These are phyloP conservation scores for Trachymyrmex cornetzi DNA, from an alignment of 1,140 invertebrate genomes.

Conservation along the genomic window DNA sequence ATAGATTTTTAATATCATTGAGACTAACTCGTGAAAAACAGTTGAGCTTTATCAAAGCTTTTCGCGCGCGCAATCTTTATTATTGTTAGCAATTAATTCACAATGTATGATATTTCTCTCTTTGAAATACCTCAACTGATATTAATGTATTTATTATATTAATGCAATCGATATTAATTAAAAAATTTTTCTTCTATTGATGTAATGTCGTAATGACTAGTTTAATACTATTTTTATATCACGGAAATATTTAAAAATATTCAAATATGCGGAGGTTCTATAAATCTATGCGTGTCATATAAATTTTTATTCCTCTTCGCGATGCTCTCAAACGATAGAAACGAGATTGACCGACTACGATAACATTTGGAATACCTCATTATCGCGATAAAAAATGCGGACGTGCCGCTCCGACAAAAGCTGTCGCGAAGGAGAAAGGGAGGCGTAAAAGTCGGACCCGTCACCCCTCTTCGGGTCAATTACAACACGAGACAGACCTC, in stretches of 20 bases:
- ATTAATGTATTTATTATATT: neutral
- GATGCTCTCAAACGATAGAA: neutral
- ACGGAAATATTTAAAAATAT: neutral
- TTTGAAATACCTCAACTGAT: neutral
- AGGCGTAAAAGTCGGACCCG: constrained; percentile 35
- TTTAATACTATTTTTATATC: neutral
- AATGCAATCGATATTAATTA: too few relatives aligned
- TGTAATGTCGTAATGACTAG: too few relatives aligned
- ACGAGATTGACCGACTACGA: constrained; percentile 3
- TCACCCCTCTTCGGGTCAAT: constrained; percentile 56
- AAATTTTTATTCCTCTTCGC: neutral
- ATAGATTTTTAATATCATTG: neutral
- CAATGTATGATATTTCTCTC: neutral
- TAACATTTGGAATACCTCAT: constrained; percentile 57
- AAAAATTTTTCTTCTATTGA: neutral
- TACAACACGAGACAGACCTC: constrained; percentile 45
- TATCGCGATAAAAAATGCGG: constrained; percentile 50
- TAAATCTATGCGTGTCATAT: too few relatives aligned
- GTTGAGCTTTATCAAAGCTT: neutral
- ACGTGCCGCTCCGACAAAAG: constrained; percentile 57
- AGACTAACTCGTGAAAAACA: neutral
- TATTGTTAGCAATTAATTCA: neutral
- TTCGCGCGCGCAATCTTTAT: neutral
- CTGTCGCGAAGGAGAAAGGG: constrained; percentile 19
- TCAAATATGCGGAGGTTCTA: neutral